These are phyloP conservation scores for Acrossocheilus fasciatus DNA, from an alignment of 2,797 vertebrate species.

Conservation along the genomic window DNA sequence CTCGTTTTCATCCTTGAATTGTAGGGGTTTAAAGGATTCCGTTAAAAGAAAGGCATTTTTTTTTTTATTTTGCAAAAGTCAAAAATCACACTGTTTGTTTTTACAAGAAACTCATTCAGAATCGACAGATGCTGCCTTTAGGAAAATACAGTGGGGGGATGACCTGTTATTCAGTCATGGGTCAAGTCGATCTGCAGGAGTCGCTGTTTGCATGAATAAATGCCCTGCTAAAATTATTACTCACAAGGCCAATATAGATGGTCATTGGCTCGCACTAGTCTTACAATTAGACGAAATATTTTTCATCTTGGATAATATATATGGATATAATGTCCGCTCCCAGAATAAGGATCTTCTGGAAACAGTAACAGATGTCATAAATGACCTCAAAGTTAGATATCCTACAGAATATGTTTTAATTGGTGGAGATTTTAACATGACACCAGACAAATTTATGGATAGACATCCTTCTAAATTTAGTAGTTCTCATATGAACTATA, in stretches of 20 bases:
- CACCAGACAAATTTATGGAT: too few species aligned
- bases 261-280: not conserved
- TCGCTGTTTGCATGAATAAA: slow-evolving; percentile 1
- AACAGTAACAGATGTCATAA: too few species aligned
- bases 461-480: too few species aligned
- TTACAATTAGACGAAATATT: not conserved
- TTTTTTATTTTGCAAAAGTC: not conserved
- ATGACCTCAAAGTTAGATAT: not conserved
- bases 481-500: too few species aligned
- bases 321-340: not conserved
- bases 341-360: not conserved
- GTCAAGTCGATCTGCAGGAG: not conserved
- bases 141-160: not conserved
- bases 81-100: not conserved
- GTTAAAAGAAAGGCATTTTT: too few species aligned
- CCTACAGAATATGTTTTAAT: not conserved
- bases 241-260: not conserved
- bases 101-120: not conserved
- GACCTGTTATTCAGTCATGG: not conserved
- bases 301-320: not conserved
- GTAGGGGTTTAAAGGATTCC: too few species aligned
- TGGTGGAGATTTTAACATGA: too few species aligned
- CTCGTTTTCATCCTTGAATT: too few species aligned
- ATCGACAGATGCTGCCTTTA: not conserved
- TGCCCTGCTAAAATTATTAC: not conserved